Percentiles rank a stretch among this genome's conserved stretches.
phyloP scores from a whole-genome alignment of 2,113 vertebrate species.

The Corythoichthys haematopterus region DNA sequence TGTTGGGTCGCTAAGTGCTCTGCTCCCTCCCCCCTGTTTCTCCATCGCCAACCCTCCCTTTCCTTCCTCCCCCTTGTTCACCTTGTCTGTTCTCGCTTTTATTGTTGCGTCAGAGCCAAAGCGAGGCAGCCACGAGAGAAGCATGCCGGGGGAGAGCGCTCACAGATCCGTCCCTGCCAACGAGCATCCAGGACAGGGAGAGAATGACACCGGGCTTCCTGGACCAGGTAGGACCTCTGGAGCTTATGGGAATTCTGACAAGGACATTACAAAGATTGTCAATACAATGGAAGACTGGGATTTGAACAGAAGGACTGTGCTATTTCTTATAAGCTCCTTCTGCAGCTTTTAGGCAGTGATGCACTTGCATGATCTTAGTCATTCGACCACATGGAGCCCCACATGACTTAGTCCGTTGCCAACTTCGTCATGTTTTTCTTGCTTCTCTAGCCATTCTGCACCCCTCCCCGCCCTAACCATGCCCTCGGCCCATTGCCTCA shows the following conservation, averaged over 20 bases:
- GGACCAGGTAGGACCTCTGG: constrained; percentile 71
- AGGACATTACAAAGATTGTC: neutral
- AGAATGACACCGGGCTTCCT: constrained; percentile 64
- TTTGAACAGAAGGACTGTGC: neutral
- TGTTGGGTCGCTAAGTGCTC: constrained; percentile 54
- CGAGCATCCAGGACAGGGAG: constrained; percentile 59
- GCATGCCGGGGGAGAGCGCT: constrained; percentile 76
- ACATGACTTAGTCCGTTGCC: no score
- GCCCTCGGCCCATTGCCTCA: constrained; percentile 12
- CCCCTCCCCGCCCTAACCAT: constrained; percentile 8
- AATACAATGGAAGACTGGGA: neutral
- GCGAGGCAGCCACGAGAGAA: constrained; percentile 44
- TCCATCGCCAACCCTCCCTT: constrained; percentile 20
- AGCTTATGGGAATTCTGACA: constrained; percentile 1
- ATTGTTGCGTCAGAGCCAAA: constrained; percentile 67
- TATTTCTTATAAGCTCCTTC: neutral
- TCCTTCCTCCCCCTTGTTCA: constrained; percentile 48
- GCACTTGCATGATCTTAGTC: constrained; percentile 23
- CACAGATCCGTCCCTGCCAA: constrained; percentile 62
- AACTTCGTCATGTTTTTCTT: neutral
- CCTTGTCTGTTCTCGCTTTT: constrained; percentile 60
- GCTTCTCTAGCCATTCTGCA: neutral
- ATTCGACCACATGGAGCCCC: neutral
- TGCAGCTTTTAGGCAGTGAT: neutral
- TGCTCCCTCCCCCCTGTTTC: constrained; percentile 11